Conservation (phyloP, 2,888 invertebrate genomes). For the Volucella bombylans region DNA sequence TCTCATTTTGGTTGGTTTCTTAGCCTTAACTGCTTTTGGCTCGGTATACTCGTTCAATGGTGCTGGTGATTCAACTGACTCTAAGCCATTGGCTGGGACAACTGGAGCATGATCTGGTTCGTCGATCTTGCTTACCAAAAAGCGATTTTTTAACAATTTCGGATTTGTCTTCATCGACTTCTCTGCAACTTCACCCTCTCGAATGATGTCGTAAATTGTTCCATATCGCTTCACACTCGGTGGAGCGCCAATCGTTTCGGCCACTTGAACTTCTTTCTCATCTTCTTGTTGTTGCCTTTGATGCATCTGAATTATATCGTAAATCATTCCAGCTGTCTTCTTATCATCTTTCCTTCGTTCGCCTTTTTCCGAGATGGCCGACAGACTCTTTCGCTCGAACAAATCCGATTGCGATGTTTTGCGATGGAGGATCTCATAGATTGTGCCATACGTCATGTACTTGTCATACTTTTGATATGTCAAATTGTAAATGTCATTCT, state of each 20-base stretch:
- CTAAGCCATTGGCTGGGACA: constrained; percentile 40
- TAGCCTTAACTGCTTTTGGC: constrained; percentile 72
- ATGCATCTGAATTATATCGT: constrained; percentile 81
- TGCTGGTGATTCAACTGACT: constrained; percentile 19
- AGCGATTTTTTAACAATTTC: constrained; percentile 77
- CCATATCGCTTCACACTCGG: constrained; percentile 77
- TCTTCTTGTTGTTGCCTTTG: constrained; percentile 58
- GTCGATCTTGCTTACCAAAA: constrained; percentile 81
- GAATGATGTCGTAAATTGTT: constrained; percentile 82
- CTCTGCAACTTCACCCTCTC: constrained; percentile 77
- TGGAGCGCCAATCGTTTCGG: constrained; percentile 39
- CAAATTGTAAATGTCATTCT: constrained; percentile 81
- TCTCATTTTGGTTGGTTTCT: constrained; percentile 80
- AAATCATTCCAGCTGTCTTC: constrained; percentile 80
- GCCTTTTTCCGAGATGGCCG: constrained; percentile 80
- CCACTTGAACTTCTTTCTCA: constrained; percentile 6
- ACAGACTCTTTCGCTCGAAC: constrained; percentile 81
- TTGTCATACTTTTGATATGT: constrained; percentile 82
- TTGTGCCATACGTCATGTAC: constrained; percentile 83
- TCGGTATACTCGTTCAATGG: constrained; percentile 64
- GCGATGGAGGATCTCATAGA: constrained; percentile 82
- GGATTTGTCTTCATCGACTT: constrained; percentile 36
- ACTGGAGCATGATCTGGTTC: constrained; percentile 75
- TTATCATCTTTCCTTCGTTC: constrained; percentile 68
- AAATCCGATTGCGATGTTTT: constrained; percentile 79